These are phyloP conservation scores for Plectrocnemia conspersa DNA, from an alignment of 1,140 invertebrate species.

Conservation along the genomic window DNA sequence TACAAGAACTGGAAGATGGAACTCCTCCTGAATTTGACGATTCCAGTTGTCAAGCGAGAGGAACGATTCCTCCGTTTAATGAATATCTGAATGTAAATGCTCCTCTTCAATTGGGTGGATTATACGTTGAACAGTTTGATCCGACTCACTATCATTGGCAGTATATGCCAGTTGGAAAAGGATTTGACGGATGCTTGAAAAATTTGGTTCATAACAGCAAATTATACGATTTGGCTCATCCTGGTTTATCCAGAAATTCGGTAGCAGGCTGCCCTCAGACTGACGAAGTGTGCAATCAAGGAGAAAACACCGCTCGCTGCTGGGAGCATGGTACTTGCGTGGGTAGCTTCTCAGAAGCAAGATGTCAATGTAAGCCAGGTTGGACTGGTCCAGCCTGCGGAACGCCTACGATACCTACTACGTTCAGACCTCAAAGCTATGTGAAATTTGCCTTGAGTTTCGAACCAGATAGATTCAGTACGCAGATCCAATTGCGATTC, in stretches of 20 bases:
- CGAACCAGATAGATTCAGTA: conserved; percentile 86
- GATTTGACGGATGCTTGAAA: conserved; percentile 91
- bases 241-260: conserved; percentile 77
- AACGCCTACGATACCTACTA: conserved; percentile 77
- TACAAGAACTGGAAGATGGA: conserved; percentile 83
- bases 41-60: conserved; percentile 80
- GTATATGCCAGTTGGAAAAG: conserved; percentile 79
- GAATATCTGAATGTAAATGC: conserved; percentile 96
- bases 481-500: conserved; percentile 87
- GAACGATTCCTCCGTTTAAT: conserved; percentile 88
- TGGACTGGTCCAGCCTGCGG: conserved; percentile 86
- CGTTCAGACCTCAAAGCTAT: conserved; percentile 88
- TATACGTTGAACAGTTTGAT: conserved; percentile 81
- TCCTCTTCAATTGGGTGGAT: conserved; percentile 88
- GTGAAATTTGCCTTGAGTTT: conserved; percentile 94
- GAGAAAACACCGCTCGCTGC: conserved; percentile 75
- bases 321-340: conserved; percentile 91
- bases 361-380: conserved; percentile 88
- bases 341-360: conserved; percentile 81
- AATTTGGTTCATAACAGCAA: conserved; percentile 95
- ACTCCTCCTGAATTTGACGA: conserved; percentile 81
- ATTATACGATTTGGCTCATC: conserved; percentile 87
- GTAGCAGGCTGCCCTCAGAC: conserved; percentile 84
- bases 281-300: conserved; percentile 79
- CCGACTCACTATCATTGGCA: conserved; percentile 81